These are phyloP conservation scores for Lysiphlebus fabarum DNA, from an alignment of 1,140 invertebrate species.

Conservation along the genomic window DNA sequence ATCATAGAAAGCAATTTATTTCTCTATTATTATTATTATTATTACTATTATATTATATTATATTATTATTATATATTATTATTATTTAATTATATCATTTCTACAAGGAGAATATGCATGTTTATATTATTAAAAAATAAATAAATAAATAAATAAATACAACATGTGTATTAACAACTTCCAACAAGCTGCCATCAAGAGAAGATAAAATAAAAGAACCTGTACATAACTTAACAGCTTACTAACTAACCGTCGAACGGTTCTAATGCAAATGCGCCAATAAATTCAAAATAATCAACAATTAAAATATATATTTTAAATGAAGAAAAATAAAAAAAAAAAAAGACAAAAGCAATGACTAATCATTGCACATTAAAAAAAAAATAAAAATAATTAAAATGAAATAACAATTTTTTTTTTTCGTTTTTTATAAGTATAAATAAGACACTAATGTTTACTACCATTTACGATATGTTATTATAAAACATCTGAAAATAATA, in stretches of 20 bases:
- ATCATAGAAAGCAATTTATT: constrained; percentile 27
- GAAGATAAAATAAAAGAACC: constrained; percentile 33
- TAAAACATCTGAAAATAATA: constrained; percentile 25
- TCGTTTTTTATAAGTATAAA: constrained; percentile 36
- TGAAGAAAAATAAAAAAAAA: constrained; percentile 5
- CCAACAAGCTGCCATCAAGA: constrained; percentile 40
- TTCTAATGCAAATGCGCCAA: constrained; percentile 25
- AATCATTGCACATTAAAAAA: constrained; percentile 37
- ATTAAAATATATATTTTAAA: constrained; percentile 16
- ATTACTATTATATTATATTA: background rate
- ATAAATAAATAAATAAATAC: too few species aligned
- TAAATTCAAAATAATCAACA: constrained; percentile 1
- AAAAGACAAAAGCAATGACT: constrained; percentile 17
- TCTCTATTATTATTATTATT: constrained; percentile 20
- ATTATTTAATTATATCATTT: constrained; percentile 27
- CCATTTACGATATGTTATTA: constrained; percentile 35
- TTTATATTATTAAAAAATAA: background rate
- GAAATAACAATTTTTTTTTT: constrained; percentile 11
- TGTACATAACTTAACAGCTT: constrained; percentile 47
- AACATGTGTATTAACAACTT: constrained; percentile 19
- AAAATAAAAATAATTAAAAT: constrained; percentile 3
- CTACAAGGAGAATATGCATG: constrained; percentile 23
- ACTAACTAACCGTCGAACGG: constrained; percentile 42
- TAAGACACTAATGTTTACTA: constrained; percentile 44
- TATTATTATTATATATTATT: too few species aligned